Evolutionary conservation across 1,140 invertebrate species (phyloP), one percentile per base, ranked within the genome.

Genomic region (Aleiodes sp.): DNA sequence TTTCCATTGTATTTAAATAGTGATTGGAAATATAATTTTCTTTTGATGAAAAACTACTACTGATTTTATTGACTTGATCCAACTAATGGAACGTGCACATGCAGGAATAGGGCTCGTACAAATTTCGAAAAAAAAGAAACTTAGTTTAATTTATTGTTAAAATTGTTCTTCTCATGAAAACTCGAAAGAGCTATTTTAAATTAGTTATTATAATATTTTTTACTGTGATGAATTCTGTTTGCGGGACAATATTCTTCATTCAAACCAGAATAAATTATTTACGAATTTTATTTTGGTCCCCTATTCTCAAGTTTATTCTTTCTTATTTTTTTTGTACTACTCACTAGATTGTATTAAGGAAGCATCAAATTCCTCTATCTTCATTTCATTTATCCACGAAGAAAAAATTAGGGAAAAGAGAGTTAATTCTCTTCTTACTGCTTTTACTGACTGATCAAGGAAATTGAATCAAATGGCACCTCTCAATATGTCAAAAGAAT

Each of bases 191-290:
- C 21, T 24, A 24, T 52, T 52, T 9, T 16, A 52, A 52, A 21
- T 16, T 24, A 52, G 12, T 52, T 52, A 9, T 52, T 52, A 52
- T 52, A 52, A 52, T 52, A 52, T 52, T 52, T 4, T 24, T 52
- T n/a, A 52, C 46, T 52, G 46, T 12, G 46, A 52, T 26, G 46
- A 52, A 16, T 24, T 52, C 46, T 52, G 46, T 46, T n/a, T n/a
- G 41, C 26, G 46, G 46, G 46, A 52, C 46, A 52, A n/a, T 41
- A n/a, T 43, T 43, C n/a, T n/a, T 43, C 39, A 43, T 43, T 52
- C 46, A 24, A 52, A 52, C 46, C 21, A 52, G 46, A 52, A 21
- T 16, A 52, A 52, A 24, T 52, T 24, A 24, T 16, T 24, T 16
- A 10, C 26, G 46, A 52, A 24, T 52, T 52, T 52, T 12, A 52